Percentiles rank a stretch among this genome's conserved stretches.
Conservation (phyloP, 2,888 invertebrate species). For the Bellardia pandia region DNA sequence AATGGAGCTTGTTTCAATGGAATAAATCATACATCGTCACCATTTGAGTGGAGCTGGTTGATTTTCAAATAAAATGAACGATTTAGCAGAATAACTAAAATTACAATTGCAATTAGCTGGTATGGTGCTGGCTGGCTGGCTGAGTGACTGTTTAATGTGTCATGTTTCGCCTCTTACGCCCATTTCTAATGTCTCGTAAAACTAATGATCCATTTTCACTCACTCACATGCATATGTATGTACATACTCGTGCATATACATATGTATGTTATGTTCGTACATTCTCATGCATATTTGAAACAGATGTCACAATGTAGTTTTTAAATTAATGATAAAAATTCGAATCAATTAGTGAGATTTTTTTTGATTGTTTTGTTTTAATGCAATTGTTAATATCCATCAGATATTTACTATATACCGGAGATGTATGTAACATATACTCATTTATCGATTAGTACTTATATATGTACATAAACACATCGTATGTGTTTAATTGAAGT, state of each 20-base stretch:
- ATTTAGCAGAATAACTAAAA: conserved; percentile 24
- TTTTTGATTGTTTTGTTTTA: neutral
- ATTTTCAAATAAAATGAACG: conserved; percentile 8
- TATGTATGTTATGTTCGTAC: no score
- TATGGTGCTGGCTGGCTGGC: no score
- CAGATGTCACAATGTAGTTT: conserved; percentile 1
- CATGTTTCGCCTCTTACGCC: neutral
- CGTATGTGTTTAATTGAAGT: no score
- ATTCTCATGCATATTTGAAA: neutral
- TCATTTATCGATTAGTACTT: no score
- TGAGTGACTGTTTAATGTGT: neutral
- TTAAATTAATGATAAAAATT: neutral
- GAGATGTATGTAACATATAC: no score
- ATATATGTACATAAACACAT: no score
- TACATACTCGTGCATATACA: neutral
- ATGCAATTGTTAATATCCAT: neutral
- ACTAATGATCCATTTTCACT: conserved; percentile 7
- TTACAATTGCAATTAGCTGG: neutral
- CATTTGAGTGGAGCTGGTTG: conserved; percentile 1
- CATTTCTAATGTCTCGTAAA: neutral
- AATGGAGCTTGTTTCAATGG: conserved; percentile 1
- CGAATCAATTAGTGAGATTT: neutral
- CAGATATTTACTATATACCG: neutral
- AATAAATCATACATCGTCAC: conserved; percentile 22
- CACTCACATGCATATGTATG: neutral